A percentile compares a stretch with the other conserved stretches of the same genome.
phyloP scores from a whole-genome alignment of 2,113 vertebrate species.

The Gymnobelideus leadbeateri region DNA sequence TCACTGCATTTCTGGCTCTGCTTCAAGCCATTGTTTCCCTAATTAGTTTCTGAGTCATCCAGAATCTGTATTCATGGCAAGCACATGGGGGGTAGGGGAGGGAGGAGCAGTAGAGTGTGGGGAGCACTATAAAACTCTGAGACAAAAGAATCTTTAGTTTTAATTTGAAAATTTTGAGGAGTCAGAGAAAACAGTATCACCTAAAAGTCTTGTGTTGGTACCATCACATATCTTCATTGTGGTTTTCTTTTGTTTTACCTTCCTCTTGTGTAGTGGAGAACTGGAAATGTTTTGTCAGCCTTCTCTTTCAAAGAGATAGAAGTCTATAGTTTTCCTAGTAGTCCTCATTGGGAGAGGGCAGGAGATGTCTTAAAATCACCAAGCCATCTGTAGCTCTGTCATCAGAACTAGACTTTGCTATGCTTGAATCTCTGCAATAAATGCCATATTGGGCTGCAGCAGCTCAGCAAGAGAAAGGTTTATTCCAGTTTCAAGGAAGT shows the following conservation, averaged over 20 bases:
- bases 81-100: neutral
- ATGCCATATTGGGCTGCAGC: neutral
- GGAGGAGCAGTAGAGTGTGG: neutral
- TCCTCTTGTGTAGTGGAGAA: conserved; percentile 27
- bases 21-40: conserved; percentile 38
- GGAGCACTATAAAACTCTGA: conserved; percentile 2
- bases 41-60: conserved; percentile 8
- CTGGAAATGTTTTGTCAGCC: conserved; percentile 26
- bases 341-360: neutral
- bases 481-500: neutral
- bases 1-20: neutral
- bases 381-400: conserved; percentile 27
- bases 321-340: conserved; percentile 39
- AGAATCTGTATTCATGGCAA: neutral
- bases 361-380: neutral
- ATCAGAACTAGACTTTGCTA: neutral
- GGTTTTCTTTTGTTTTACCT: neutral
- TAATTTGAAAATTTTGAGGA: conserved; percentile 36
- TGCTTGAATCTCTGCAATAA: conserved; percentile 37
- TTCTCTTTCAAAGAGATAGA: conserved; percentile 32
- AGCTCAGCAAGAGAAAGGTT: neutral
- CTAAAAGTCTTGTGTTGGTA: neutral
- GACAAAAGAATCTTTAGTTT: neutral
- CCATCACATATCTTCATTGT: neutral
- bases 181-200: neutral